Base-by-base conservation (phyloP, 2,113 vertebrate species). In the Nettapus auritus region DNA sequence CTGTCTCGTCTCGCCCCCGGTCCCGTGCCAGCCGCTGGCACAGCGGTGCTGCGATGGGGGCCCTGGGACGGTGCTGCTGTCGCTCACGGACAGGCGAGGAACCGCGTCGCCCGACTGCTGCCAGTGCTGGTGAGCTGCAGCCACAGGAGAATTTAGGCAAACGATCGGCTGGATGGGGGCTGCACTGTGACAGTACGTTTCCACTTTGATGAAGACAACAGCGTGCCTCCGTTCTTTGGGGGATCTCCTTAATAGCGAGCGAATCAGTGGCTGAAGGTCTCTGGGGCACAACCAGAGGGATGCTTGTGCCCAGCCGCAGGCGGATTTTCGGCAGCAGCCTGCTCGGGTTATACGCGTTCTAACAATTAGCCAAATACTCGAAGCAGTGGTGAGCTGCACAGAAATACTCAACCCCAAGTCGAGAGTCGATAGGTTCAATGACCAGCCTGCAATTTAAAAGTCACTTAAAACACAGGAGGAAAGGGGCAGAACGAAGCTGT, bases 11-110 rank as follows among this genome's bases (percentile, higher is more conserved):
- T 26, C 34, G 1, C 11, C 34, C 69, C 59, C 25, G 31, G 91
- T 85, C 93, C 95, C 92, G 15, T 25, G 40, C 76, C 56, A 14
- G 92, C 56, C 14, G 36, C 82, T 93, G 92, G 79, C 90, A 75
- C 93, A 87, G 79, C 80, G 29, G 66, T 68, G 38, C 64, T 46
- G 74, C 10, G 22, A 4, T 3, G 52, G 42, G 90, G 86, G 93
- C 76, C 67, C 63, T 70, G 48, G 80, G 64, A 80, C 78, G 83
- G 71, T 76, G 90, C 68, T 92, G 93, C 38, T 67, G 31, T 48
- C 22, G n/a, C 76, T 87, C 69, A 22, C 89, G 82, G 69, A 62
- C 31, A 22, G 34, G 55, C 22, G 23, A 8, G 74, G 74, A 34
- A 80, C 7, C 1, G 31, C 50, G 64, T 9, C 40, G 44, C 52